These are phyloP conservation scores for Heliangelus exortis DNA, from an alignment of 2,797 vertebrate species.

Conservation along the genomic window DNA sequence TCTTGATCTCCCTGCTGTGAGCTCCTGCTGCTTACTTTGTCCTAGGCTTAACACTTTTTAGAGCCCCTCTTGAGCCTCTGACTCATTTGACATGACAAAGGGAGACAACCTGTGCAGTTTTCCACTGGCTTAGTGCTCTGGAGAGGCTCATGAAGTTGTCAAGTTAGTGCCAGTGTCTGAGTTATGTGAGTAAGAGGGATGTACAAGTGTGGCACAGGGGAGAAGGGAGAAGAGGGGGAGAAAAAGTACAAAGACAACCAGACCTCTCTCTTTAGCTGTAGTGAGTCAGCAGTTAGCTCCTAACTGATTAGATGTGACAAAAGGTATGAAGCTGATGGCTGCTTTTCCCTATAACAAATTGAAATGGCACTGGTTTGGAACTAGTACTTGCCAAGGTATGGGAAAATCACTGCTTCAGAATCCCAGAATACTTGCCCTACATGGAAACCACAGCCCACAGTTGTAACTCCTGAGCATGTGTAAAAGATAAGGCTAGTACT, in stretches of 20 bases:
- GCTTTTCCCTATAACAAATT: background rate
- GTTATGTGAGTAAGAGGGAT: background rate
- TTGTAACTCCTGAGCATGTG: background rate
- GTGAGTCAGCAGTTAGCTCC: background rate
- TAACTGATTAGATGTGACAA: background rate
- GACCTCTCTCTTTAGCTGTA: background rate
- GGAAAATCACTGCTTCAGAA: background rate
- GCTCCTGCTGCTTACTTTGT: background rate
- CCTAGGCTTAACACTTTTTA: background rate
- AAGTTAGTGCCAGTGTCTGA: background rate
- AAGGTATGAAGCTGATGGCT: background rate
- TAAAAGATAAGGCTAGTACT: background rate
- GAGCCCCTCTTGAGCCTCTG: background rate
- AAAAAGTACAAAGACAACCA: background rate
- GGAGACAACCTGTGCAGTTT: background rate
- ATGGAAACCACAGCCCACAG: background rate
- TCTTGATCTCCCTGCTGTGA: background rate
- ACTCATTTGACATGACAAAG: background rate
- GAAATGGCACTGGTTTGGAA: background rate
- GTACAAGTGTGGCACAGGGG: background rate
- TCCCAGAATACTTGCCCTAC: background rate
- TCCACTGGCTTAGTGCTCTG: background rate
- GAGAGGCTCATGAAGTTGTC: background rate
- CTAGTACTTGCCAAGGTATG: background rate
- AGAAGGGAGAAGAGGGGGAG: background rate